Conservation (phyloP, 1,140 invertebrate species). For the Drosophila ironensis region DNA sequence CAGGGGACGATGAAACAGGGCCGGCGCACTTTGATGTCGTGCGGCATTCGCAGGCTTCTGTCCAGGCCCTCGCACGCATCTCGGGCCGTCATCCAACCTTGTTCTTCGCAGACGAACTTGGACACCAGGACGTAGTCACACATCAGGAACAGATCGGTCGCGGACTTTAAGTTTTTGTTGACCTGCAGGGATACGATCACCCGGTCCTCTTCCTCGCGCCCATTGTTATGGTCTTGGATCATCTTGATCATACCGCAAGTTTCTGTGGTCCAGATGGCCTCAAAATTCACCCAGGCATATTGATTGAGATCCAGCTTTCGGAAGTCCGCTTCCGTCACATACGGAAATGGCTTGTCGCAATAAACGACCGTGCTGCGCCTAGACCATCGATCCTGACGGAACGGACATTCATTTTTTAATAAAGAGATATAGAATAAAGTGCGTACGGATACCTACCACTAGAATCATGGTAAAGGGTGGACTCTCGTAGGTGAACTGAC, state of each 20-base stretch:
- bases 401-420: not conserved
- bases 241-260: constrained; percentile 84
- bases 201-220: constrained; percentile 54
- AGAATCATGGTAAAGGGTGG: constrained; percentile 83
- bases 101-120: constrained; percentile 70
- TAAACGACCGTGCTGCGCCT: constrained; percentile 86
- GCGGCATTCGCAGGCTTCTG: constrained; percentile 9
- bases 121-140: constrained; percentile 86
- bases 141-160: constrained; percentile 52
- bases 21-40: constrained; percentile 11
- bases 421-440: too few species aligned
- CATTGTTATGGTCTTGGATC: constrained; percentile 83
- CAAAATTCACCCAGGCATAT: constrained; percentile 89
- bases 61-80: constrained; percentile 23
- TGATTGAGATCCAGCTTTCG: constrained; percentile 81
- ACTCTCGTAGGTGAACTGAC: constrained; percentile 68
- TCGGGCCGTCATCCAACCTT: constrained; percentile 14
- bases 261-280: constrained; percentile 83
- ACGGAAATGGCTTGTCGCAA: constrained; percentile 84
- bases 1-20: constrained; percentile 85
- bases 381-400: constrained; percentile 82
- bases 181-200: constrained; percentile 85
- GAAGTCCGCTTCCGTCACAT: constrained; percentile 85
- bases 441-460: too few species aligned
- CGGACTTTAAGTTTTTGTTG: constrained; percentile 83